Conservation (phyloP, 2,113 vertebrate species). For the Gymnorhina tibicen region DNA sequence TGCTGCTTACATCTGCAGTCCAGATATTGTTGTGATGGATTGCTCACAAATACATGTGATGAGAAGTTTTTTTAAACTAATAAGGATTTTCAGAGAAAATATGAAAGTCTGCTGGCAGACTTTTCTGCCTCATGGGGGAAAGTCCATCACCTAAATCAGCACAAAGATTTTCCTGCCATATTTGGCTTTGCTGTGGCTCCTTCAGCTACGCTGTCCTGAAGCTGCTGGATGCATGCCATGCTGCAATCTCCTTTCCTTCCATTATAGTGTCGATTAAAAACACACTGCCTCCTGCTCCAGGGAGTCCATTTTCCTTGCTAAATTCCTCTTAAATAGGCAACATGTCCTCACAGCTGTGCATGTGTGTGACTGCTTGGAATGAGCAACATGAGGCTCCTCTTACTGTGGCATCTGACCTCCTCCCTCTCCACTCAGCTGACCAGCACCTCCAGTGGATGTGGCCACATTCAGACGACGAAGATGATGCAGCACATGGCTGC, state of each 20-base stretch:
- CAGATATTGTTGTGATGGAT: neutral
- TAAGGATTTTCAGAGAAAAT: conserved; percentile 24
- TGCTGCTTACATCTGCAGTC: conserved; percentile 16
- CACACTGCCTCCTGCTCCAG: neutral
- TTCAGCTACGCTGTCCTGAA: neutral
- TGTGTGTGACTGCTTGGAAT: neutral
- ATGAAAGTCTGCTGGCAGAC: conserved; percentile 8
- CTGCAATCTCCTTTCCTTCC: neutral
- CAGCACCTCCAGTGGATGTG: neutral
- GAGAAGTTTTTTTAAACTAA: neutral
- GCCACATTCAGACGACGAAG: neutral
- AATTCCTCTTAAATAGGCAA: neutral
- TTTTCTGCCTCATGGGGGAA: neutral
- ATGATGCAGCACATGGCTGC: neutral
- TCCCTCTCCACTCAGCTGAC: neutral
- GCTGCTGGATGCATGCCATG: neutral
- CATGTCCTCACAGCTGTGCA: neutral
- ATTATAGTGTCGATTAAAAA: neutral
- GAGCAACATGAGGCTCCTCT: neutral
- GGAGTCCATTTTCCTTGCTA: neutral
- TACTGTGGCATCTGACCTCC: neutral
- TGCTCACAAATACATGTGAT: neutral
- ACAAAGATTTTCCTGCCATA: conserved; percentile 9
- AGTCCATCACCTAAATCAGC: conserved; percentile 2
- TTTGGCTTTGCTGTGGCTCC: conserved; percentile 26